A percentile compares a stretch with the other conserved stretches of the same genome.
Evolutionary conservation across 2,888 invertebrate species (phyloP).

Genomic region (Trissonchulus sp.): DNA sequence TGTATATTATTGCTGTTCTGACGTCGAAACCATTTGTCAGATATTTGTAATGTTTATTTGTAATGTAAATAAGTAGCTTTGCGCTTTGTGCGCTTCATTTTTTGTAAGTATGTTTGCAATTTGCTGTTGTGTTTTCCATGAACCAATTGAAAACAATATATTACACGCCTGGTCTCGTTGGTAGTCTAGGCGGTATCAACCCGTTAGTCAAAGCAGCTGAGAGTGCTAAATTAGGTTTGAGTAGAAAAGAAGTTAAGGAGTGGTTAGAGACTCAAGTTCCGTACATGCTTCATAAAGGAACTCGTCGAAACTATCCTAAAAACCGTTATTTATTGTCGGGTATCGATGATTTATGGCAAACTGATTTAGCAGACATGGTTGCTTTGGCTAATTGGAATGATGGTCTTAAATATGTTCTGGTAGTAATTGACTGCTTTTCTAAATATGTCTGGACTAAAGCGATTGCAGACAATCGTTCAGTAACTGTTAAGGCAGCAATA

Average conservation of each 20-base stretch:
- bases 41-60: too few relatives aligned
- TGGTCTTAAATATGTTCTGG: constrained; percentile 3
- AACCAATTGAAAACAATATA: too few relatives aligned
- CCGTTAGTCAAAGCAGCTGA: too few relatives aligned
- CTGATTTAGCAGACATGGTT: constrained; percentile 3
- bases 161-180: too few relatives aligned
- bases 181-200: too few relatives aligned
- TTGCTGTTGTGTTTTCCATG: too few relatives aligned
- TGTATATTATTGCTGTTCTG: too few relatives aligned
- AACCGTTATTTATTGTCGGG: background rate
- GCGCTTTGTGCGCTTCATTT: too few relatives aligned
- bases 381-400: background rate
- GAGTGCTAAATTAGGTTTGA: too few relatives aligned
- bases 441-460: constrained; percentile 4
- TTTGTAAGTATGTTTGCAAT: too few relatives aligned
- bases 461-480: background rate
- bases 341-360: constrained; percentile 6
- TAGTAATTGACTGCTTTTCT: background rate
- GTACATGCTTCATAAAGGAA: background rate
- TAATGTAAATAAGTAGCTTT: too few relatives aligned
- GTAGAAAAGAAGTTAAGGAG: background rate
- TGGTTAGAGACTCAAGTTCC: background rate
- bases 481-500: background rate
- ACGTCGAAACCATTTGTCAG: too few relatives aligned
- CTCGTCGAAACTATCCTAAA: background rate